phyloP scores from a whole-genome alignment of 2,113 vertebrate species.

The Strigops habroptila region DNA sequence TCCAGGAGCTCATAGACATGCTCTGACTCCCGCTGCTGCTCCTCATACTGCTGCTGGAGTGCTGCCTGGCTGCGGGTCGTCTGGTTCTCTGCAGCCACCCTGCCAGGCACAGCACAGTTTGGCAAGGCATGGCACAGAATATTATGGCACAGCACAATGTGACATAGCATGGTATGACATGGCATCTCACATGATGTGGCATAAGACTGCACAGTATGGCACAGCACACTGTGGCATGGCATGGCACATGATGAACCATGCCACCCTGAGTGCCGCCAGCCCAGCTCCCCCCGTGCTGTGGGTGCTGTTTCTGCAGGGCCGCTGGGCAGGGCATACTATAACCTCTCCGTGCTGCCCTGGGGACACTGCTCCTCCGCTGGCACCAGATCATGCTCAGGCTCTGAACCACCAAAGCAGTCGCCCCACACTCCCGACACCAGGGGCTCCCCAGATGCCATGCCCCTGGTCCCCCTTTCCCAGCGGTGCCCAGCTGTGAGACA shows the following conservation, averaged over 20 bases:
- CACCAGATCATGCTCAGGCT: not conserved
- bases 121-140: rapidly evolving
- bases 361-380: rapidly evolving
- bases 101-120: not conserved
- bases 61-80: conserved; percentile 80
- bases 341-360: not conserved
- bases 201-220: not conserved
- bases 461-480: not conserved
- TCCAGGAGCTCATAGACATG: conserved; percentile 82
- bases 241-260: not conserved
- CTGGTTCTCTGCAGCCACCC: conserved; percentile 74
- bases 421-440: rapidly evolving
- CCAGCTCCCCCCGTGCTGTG: rapidly evolving
- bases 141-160: too few relatives aligned
- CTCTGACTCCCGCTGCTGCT: conserved; percentile 80
- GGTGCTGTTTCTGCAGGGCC: not conserved
- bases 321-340: rapidly evolving
- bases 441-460: rapidly evolving
- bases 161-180: rapidly evolving
- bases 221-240: not conserved
- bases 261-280: not conserved
- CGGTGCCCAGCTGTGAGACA: rapidly evolving
- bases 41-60: conserved; percentile 75
- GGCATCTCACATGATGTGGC: not conserved
- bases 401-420: not conserved